Percentiles rank a stretch among this genome's conserved stretches.
phyloP scores from a whole-genome alignment of 2,888 invertebrate genomes.

The Agrotis puta region DNA sequence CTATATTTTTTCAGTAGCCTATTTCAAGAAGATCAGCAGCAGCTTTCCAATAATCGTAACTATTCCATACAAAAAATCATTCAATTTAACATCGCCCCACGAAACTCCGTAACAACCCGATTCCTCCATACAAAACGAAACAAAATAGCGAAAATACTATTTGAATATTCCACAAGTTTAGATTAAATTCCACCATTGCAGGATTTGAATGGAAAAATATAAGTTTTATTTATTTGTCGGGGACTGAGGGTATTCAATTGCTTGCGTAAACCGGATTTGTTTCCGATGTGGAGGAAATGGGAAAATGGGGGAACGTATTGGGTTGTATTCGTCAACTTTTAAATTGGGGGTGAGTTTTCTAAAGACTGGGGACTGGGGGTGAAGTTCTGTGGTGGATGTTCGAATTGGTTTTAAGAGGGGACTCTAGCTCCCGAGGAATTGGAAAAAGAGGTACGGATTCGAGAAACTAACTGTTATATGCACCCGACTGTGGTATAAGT shows the following conservation, averaged over 20 bases:
- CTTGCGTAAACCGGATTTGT: conserved; percentile 52
- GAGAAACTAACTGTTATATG: too few species aligned
- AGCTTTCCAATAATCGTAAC: background rate
- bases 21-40: background rate
- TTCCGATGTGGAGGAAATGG: conserved; percentile 33
- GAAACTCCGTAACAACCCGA: conserved; percentile 22
- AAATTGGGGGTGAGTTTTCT: conserved; percentile 35
- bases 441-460: too few species aligned
- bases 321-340: conserved; percentile 44
- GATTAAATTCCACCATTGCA: conserved; percentile 63
- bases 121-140: conserved; percentile 42
- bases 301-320: conserved; percentile 16
- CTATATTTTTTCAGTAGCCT: too few species aligned
- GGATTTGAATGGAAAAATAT: conserved; percentile 64
- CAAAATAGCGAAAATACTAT: conserved; percentile 52
- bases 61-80: background rate
- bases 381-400: conserved; percentile 1
- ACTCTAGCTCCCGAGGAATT: too few species aligned
- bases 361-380: conserved; percentile 6
- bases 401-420: conserved; percentile 2
- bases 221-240: conserved; percentile 66
- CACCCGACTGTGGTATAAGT: too few species aligned
- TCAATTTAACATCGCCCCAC: conserved; percentile 3
- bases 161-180: conserved; percentile 64
- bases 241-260: conserved; percentile 57